A percentile compares a stretch with the other conserved stretches of the same genome.
Conservation (phyloP, 92 coral and sea anemone genomes). For the Phenganax stokvisi region DNA sequence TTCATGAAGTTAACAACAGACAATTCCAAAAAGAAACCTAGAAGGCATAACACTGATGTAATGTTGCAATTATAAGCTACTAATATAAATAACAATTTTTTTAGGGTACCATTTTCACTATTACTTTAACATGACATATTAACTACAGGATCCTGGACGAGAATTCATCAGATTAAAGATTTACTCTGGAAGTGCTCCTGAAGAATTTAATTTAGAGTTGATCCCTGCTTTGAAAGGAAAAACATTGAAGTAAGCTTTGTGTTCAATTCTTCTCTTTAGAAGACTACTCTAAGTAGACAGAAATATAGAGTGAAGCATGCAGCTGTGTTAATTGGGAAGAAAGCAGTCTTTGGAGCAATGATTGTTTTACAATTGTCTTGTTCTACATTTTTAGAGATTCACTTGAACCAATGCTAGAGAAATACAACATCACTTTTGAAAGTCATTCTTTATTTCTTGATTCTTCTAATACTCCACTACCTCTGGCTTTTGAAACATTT, state of each 20-base stretch:
- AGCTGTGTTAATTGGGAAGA: no score
- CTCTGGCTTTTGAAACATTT: constrained; percentile 92
- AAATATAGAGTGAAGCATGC: no score
- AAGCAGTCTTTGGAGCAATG: no score
- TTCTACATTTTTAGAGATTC: constrained; percentile 63
- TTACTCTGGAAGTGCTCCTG: constrained; percentile 49
- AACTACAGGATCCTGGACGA: constrained; percentile 73
- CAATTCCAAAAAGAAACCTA: constrained; percentile 63
- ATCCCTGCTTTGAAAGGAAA: constrained; percentile 87
- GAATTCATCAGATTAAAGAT: constrained; percentile 69
- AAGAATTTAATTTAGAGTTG: constrained; percentile 54
- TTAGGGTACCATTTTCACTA: background rate
- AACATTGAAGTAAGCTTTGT: constrained; percentile 62
- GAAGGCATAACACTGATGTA: constrained; percentile 89
- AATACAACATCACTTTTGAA: constrained; percentile 57
- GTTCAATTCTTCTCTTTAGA: background rate
- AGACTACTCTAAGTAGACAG: no score
- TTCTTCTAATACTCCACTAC: constrained; percentile 89
- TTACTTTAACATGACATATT: background rate
- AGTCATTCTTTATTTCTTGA: constrained; percentile 93
- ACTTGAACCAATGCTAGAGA: constrained; percentile 77
- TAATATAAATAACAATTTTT: background rate
- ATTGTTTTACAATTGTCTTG: background rate
- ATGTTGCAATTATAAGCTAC: background rate
- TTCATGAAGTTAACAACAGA: constrained; percentile 70